These are phyloP conservation scores for Orbicella faveolata DNA, from an alignment of 64 coral and sea anemone species.

Conservation along the genomic window DNA sequence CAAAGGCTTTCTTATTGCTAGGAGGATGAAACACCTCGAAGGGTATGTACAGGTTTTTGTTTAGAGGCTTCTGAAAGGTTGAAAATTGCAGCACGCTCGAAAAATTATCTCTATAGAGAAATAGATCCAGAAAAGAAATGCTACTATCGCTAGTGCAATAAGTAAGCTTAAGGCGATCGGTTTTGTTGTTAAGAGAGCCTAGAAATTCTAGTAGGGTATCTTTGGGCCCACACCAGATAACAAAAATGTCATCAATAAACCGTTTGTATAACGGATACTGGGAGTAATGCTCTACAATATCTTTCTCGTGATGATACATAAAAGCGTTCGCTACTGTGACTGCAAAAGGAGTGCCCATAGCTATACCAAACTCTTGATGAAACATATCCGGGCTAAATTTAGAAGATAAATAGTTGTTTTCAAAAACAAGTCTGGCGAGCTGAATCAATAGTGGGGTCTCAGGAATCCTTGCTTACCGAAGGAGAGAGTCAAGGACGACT, in stretches of 20 bases:
- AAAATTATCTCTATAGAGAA: not conserved
- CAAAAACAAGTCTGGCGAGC: too few relatives aligned
- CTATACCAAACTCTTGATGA: too few relatives aligned
- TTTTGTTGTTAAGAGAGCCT: not conserved
- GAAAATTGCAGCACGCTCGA: slow-evolving; percentile 16
- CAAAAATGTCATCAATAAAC: not conserved
- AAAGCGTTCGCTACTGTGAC: not conserved
- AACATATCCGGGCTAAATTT: too few relatives aligned
- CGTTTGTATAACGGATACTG: slow-evolving; percentile 7
- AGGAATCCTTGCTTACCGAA: too few relatives aligned
- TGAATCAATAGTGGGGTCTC: too few relatives aligned
- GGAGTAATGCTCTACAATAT: not conserved
- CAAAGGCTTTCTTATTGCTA: too few relatives aligned
- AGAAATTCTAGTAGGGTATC: slow-evolving; percentile 24
- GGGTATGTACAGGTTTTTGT: too few relatives aligned
- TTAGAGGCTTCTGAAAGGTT: not conserved
- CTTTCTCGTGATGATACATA: not conserved
- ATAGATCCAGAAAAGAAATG: too few relatives aligned
- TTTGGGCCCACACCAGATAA: not conserved
- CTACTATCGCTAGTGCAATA: slow-evolving; percentile 18
- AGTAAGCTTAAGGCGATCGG: slow-evolving; percentile 49
- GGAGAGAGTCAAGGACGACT: too few relatives aligned
- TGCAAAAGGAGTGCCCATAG: too few relatives aligned
- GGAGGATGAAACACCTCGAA: too few relatives aligned
- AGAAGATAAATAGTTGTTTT: too few relatives aligned